A percentile compares a stretch with the other conserved stretches of the same genome.
phyloP scores from a whole-genome alignment of 2,113 vertebrate genomes.

The Gallinago paraguaiae region DNA sequence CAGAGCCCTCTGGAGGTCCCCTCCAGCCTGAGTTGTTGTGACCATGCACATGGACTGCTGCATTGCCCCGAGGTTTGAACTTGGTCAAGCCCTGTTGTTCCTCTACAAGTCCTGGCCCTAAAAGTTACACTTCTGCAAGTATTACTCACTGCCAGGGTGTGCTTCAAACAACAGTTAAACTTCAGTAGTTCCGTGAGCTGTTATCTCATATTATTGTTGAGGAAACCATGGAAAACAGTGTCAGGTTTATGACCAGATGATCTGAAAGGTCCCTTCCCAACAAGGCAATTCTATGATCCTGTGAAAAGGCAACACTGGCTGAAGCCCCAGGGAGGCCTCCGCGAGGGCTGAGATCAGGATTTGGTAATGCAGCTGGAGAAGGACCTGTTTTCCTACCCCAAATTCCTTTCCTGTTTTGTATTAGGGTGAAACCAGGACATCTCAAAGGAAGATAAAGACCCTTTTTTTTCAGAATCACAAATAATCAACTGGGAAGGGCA shows the following conservation, averaged over 20 bases:
- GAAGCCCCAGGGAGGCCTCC: background rate
- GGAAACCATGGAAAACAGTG: background rate
- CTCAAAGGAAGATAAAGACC: background rate
- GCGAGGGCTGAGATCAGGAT: background rate
- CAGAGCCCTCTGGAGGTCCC: background rate
- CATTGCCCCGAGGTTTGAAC: background rate
- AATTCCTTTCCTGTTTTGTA: background rate
- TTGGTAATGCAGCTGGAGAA: background rate
- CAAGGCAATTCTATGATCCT: too few species aligned
- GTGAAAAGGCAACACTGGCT: background rate
- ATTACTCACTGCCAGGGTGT: background rate
- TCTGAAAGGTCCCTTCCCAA: too few species aligned
- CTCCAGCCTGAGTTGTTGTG: background rate
- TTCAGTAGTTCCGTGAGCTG: background rate
- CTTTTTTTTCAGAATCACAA: background rate
- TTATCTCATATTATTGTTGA: background rate
- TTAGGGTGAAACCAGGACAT: background rate
- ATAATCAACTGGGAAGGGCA: background rate
- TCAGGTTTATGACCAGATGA: too few species aligned
- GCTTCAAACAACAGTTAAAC: background rate
- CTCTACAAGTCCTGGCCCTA: background rate
- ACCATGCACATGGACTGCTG: background rate
- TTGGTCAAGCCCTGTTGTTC: background rate
- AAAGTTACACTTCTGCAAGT: background rate
- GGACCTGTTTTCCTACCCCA: background rate